Conservation (phyloP, 1,140 invertebrate genomes). For the Aphaenogaster ashmeadi region DNA sequence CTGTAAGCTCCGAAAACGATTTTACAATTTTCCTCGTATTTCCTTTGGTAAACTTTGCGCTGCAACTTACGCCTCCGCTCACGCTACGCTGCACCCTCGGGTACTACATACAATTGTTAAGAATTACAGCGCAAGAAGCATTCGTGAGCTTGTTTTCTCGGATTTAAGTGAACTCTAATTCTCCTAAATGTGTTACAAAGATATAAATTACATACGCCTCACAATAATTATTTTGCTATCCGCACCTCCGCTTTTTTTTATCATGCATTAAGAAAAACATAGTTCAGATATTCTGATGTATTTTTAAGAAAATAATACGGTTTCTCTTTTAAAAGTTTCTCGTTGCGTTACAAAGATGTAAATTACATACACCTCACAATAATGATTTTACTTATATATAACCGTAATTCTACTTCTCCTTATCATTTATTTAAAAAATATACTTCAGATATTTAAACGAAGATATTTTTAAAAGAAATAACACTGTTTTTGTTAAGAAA, state of each 20-base stretch:
- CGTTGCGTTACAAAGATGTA: no score
- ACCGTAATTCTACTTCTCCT: neutral
- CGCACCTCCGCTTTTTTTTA: neutral
- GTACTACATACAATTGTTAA: slow-evolving; percentile 37
- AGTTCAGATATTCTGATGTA: neutral
- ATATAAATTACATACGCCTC: neutral
- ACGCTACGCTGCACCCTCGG: neutral
- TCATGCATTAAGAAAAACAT: neutral
- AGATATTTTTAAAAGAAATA: neutral
- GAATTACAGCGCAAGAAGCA: slow-evolving; percentile 22
- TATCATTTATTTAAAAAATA: neutral
- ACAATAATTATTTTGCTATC: neutral
- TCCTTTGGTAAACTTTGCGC: slow-evolving; percentile 22
- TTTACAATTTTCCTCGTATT: neutral
- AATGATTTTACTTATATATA: neutral
- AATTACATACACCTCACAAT: neutral
- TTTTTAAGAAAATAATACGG: neutral
- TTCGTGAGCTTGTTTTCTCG: neutral
- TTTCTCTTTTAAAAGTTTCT: neutral
- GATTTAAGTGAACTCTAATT: slow-evolving; percentile 40
- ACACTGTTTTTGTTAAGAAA: neutral
- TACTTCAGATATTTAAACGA: neutral
- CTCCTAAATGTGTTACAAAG: neutral
- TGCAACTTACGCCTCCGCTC: neutral
- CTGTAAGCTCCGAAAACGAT: neutral